Evolutionary conservation across 2,113 vertebrate genomes (phyloP).

Genomic region (Fregata magnificens): DNA sequence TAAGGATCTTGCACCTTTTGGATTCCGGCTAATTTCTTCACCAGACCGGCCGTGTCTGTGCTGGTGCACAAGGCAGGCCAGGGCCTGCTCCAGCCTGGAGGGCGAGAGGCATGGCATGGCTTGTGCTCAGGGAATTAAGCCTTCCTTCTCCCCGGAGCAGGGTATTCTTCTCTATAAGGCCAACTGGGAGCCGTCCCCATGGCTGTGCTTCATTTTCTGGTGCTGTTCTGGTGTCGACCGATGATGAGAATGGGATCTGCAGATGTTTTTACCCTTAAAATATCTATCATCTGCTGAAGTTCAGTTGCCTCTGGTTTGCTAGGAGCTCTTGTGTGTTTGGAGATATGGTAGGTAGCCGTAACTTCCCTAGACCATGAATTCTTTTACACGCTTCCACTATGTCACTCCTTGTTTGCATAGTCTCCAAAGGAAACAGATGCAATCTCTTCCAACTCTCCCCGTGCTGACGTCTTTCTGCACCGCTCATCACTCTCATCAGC

Average conservation of each 20-base stretch:
- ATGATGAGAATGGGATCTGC: background rate
- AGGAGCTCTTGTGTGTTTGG: background rate
- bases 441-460: background rate
- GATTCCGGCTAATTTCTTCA: background rate
- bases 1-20: slow-evolving; percentile 5
- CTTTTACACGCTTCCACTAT: background rate
- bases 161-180: background rate
- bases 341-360: background rate
- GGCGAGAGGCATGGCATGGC: background rate
- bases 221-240: background rate
- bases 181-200: background rate
- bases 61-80: background rate
- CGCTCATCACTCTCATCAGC: slow-evolving; percentile 33
- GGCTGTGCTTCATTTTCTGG: background rate
- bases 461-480: background rate
- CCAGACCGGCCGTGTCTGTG: background rate
- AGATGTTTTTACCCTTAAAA: background rate
- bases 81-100: background rate
- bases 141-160: background rate
- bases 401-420: slow-evolving; percentile 15
- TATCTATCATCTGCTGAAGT: background rate
- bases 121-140: background rate
- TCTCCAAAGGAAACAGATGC: slow-evolving; percentile 15
- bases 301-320: background rate
- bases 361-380: background rate